Evolutionary conservation across 2,888 invertebrate species (phyloP).

Genomic region (Drosophila greeni): DNA sequence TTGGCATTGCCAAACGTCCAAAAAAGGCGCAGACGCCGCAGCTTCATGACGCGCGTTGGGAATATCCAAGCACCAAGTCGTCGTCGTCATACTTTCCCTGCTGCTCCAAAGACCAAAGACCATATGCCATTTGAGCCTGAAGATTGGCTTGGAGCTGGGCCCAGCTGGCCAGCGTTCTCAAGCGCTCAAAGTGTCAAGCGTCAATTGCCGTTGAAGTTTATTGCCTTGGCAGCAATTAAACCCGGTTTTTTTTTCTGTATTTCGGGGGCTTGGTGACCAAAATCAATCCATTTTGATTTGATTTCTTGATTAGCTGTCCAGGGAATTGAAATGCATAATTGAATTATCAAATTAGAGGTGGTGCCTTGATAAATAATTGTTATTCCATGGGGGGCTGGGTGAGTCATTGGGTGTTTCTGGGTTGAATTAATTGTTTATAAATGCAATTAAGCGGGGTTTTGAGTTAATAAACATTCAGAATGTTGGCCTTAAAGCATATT

Average conservation of each 20-base stretch:
- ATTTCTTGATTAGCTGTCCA: conserved; percentile 65
- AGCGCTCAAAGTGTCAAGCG: conserved; percentile 65
- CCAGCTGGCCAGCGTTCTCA: conserved; percentile 40
- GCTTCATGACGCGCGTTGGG: conserved; percentile 71
- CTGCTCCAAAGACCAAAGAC: conserved; percentile 20
- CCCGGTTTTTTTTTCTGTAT: conserved; percentile 39
- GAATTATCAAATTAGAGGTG: conserved; percentile 66
- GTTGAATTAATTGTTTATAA: conserved; percentile 2
- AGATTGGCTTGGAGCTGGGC: background rate
- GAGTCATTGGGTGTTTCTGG: conserved; percentile 14
- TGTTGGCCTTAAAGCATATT: background rate
- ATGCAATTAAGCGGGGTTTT: conserved; percentile 10
- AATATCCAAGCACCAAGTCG: conserved; percentile 49
- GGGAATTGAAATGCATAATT: conserved; percentile 60
- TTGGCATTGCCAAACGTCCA: conserved; percentile 53
- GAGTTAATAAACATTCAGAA: background rate
- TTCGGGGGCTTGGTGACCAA: conserved; percentile 41
- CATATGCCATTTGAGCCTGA: conserved; percentile 13
- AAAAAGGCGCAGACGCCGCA: conserved; percentile 72
- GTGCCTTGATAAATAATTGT: conserved; percentile 42
- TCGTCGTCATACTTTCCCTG: conserved; percentile 68
- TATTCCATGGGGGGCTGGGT: conserved; percentile 17
- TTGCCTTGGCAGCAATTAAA: conserved; percentile 73
- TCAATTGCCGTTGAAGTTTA: conserved; percentile 73
- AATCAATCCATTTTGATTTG: conserved; percentile 50